These are phyloP conservation scores for Pollimyrus isidori DNA, from an alignment of 2,113 vertebrate genomes.

Conservation along the genomic window DNA sequence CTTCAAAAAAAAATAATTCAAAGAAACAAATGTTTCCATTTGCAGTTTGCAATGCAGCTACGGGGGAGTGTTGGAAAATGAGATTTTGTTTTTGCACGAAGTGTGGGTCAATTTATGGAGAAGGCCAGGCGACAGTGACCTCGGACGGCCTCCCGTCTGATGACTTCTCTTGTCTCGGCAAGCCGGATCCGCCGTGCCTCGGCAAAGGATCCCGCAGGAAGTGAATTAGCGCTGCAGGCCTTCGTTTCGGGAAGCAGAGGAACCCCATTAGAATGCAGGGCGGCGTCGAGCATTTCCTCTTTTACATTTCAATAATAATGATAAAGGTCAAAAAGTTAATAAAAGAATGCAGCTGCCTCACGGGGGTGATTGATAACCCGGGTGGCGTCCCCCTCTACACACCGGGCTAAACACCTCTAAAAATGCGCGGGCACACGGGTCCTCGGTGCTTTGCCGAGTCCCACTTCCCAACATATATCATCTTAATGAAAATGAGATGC, in stretches of 20 bases:
- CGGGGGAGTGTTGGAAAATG: not conserved
- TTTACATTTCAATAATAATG: conserved; percentile 15
- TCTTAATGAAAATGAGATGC: conserved; percentile 64
- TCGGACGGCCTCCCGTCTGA: not conserved
- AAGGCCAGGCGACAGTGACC: not conserved
- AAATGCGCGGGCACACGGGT: conserved; percentile 45
- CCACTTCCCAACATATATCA: conserved; percentile 58
- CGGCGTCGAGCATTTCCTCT: not conserved
- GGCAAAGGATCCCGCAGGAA: not conserved
- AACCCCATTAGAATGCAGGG: not conserved
- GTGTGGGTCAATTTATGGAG: not conserved
- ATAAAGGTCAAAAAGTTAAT: conserved; percentile 28
- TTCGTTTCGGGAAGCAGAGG: not conserved
- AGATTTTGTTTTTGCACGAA: not conserved
- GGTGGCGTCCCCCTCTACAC: conserved; percentile 31
- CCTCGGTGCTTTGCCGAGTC: conserved; percentile 45
- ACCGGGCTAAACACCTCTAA: conserved; percentile 45
- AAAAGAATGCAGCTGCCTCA: conserved; percentile 26
- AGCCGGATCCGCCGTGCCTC: not conserved
- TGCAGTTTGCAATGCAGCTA: not conserved
- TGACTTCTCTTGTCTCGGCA: not conserved
- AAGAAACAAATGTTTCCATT: not conserved
- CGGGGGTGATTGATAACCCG: conserved; percentile 35
- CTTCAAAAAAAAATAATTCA: not conserved
- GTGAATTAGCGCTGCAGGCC: not conserved